Base-by-base conservation (phyloP, 2,113 vertebrate genomes). In the Ornithorhynchus anatinus region DNA sequence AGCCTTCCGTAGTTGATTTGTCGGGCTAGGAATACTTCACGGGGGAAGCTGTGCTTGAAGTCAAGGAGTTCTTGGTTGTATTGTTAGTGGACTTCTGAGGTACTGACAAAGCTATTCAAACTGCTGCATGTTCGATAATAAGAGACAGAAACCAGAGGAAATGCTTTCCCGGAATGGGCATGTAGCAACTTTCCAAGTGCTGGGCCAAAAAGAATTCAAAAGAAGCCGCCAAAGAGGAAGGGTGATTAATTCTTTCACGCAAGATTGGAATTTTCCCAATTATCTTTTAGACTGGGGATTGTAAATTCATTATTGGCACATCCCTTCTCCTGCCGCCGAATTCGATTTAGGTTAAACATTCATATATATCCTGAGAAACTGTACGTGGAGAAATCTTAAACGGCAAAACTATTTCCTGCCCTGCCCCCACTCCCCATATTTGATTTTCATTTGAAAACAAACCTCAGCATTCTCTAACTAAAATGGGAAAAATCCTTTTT, bases 151-250 rank as follows among this genome's bases (percentile, higher is more conserved):
- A 35, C 17, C 17, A 14, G 37, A 72, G 59, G 31, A n/a, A 52
- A 53, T 8, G 6, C 42, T 54, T 38, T 71, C 61, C 42, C 31
- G 16, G 44, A 3, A 20, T 59, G 16, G 25, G 53, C 22, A 19
- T 42, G 53, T 65, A 33, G 52, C 64, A 53, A 72, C 36, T 61
- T 59, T 57, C 48, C 25, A 59, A 39, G 19, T 67, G 64, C 38
- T 38, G 38, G 68, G 53, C 38, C 38, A 22, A 43, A 42, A 47
- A 35, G n/a, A 51, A 47, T 57, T 31, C 20, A 59, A n/a, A 54
- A 10, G 33, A 69, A 63, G 32, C 27, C 56, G 22, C 58, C 42
- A 47, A 44, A 60, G 43, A 43, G 47, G 37, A 48, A 23, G 43
- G 10, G 12, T 7, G 60, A 45, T 69, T 47, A 11, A 2, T 37